phyloP scores from a whole-genome alignment of 2,888 invertebrate species.

The Tipula helvola region DNA sequence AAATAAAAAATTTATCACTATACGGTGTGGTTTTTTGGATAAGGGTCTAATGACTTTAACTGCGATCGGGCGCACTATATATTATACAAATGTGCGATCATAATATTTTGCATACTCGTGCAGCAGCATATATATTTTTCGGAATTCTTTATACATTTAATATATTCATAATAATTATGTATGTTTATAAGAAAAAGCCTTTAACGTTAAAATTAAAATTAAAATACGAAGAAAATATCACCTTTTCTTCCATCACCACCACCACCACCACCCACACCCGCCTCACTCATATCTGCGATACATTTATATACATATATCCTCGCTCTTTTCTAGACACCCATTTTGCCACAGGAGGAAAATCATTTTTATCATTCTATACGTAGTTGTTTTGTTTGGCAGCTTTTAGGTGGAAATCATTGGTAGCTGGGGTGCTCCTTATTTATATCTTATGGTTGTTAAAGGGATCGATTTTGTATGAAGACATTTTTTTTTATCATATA shows the following conservation, averaged over 20 bases:
- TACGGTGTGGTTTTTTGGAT: background rate
- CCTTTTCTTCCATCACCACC: background rate
- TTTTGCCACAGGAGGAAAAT: background rate
- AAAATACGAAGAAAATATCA: background rate
- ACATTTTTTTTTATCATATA: background rate
- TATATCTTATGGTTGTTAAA: conserved; percentile 4
- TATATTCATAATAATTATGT: too few species aligned
- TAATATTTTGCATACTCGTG: background rate
- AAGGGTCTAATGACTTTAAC: background rate
- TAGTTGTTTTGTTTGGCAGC: conserved; percentile 4
- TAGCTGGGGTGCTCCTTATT: conserved; percentile 4
- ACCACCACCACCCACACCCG: background rate
- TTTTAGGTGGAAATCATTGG: conserved; percentile 4
- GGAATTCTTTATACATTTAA: too few species aligned
- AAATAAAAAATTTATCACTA: background rate
- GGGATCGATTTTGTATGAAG: conserved; percentile 4
- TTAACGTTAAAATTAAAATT: background rate
- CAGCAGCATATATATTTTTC: background rate
- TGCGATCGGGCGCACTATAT: background rate
- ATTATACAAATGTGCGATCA: background rate
- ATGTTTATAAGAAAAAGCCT: background rate
- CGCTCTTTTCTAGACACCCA: background rate
- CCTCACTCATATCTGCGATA: background rate
- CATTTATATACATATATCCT: background rate
- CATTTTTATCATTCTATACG: background rate